Evolutionary conservation across 1,140 invertebrate species (phyloP).

Genomic region (Rhagoletis pomonella): DNA sequence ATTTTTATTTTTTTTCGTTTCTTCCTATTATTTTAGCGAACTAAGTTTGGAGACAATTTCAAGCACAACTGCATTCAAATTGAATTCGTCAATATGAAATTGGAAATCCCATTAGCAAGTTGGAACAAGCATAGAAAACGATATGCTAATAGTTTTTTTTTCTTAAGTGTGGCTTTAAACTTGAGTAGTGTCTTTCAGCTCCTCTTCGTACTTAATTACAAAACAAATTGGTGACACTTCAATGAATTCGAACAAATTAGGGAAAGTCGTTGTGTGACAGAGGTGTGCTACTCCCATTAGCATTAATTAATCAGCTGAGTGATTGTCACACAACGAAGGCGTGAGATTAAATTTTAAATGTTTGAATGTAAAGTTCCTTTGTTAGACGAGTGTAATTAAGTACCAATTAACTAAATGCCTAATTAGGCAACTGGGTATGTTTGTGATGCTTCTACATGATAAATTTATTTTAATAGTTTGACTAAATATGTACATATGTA

Average conservation of each 20-base stretch:
- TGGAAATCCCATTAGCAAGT: background rate
- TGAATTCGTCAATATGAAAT: background rate
- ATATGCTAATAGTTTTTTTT: background rate
- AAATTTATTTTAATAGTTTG: too few relatives aligned
- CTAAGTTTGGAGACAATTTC: background rate
- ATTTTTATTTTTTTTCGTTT: background rate
- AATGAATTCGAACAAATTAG: constrained; percentile 42
- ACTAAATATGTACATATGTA: too few relatives aligned
- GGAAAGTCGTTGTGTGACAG: constrained; percentile 3
- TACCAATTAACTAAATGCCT: background rate
- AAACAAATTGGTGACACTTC: constrained; percentile 45
- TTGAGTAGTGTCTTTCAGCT: background rate
- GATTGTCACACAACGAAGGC: background rate
- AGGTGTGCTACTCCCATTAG: constrained; percentile 20
- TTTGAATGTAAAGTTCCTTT: background rate
- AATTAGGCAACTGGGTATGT: constrained; percentile 11
- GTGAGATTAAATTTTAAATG: constrained; percentile 32
- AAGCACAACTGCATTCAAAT: constrained; percentile 8
- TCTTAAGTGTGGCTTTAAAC: background rate
- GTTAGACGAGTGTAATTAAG: background rate
- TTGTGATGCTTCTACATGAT: background rate
- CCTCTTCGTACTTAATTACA: constrained; percentile 8
- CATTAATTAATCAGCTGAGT: background rate
- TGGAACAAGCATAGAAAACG: background rate
- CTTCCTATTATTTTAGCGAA: background rate